Conservation (phyloP, 2,888 invertebrate species). For the Megalurothrips usitatus region DNA sequence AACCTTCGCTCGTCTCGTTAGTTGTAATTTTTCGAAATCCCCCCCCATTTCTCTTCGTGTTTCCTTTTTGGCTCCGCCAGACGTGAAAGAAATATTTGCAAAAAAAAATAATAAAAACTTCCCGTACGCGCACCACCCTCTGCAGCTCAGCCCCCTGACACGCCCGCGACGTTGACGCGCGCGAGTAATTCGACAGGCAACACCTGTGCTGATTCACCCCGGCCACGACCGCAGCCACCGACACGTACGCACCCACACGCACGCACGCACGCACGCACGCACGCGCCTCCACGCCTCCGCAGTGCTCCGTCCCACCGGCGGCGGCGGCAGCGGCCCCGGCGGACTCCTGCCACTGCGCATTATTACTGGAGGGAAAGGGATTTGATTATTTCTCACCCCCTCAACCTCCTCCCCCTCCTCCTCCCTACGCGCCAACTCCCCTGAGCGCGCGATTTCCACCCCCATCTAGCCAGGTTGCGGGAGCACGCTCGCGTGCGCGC, state of each 20-base stretch:
- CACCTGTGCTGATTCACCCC: not conserved
- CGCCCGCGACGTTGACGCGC: not conserved
- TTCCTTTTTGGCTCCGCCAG: no score
- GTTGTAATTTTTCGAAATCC: no score
- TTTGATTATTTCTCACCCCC: conserved; percentile 14
- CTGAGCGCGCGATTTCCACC: not conserved
- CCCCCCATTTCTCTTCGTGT: no score
- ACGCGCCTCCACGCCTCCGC: not conserved
- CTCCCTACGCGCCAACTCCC: not conserved
- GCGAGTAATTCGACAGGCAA: not conserved
- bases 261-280: not conserved
- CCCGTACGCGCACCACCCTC: no score
- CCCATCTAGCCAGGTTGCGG: no score
- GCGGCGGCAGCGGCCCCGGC: not conserved
- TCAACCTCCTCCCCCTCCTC: not conserved
- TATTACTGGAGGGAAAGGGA: not conserved
- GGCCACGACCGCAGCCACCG: not conserved
- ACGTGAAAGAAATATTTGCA: no score
- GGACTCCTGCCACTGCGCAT: not conserved
- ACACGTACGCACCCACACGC: not conserved
- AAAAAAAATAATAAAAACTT: no score
- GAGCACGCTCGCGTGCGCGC: no score
- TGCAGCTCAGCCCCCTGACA: no score
- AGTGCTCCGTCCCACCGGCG: not conserved
- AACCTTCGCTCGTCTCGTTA: no score